phyloP scores from a whole-genome alignment of 2,888 invertebrate genomes.

The Meloe dianella region DNA sequence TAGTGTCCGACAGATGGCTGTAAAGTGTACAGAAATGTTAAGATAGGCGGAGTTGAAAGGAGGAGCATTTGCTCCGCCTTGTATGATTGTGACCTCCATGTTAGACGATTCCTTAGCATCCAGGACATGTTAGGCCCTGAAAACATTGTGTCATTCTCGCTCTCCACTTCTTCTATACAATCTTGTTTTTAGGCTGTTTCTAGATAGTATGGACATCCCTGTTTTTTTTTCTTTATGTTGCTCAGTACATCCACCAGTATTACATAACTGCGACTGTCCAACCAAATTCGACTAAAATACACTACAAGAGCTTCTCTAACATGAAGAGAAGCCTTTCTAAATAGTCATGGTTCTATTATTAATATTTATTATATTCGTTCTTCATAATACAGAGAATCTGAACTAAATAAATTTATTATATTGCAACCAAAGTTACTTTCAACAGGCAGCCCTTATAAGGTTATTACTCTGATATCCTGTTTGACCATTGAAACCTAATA shows the following conservation, averaged over 20 bases:
- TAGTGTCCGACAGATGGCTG: conserved; percentile 55
- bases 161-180: conserved; percentile 4
- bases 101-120: conserved; percentile 54
- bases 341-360: background rate
- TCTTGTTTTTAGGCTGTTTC: background rate
- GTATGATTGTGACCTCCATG: conserved; percentile 55
- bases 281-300: background rate
- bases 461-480: background rate
- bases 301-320: background rate
- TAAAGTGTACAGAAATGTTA: conserved; percentile 43
- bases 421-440: background rate
- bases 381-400: background rate
- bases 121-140: conserved; percentile 52
- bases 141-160: conserved; percentile 52
- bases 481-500: background rate
- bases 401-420: background rate
- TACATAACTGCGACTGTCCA: conserved; percentile 6
- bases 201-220: conserved; percentile 22
- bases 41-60: conserved; percentile 49
- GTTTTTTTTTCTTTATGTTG: conserved; percentile 32
- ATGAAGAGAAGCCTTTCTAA: background rate
- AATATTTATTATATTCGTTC: background rate
- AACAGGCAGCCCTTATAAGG: background rate
- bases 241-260: background rate
- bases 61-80: conserved; percentile 52